These are phyloP conservation scores for Archivesica marissinica DNA, from an alignment of 1,140 invertebrate species.

Conservation along the genomic window DNA sequence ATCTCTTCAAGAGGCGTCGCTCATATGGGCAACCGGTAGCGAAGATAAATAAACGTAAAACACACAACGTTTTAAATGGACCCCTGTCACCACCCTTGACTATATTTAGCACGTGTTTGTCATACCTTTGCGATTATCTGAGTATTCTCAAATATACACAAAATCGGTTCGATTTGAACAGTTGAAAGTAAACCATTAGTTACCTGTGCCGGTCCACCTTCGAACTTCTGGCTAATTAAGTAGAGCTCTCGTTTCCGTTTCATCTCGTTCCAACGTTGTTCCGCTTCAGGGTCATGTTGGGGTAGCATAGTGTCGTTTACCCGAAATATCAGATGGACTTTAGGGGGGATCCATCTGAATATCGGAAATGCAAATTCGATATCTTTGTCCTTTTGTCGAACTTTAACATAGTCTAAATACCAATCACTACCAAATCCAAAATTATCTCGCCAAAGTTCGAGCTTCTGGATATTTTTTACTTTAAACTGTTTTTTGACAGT, in stretches of 20 bases:
- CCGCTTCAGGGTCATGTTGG: slow-evolving; percentile 51
- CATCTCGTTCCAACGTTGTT: slow-evolving; percentile 55
- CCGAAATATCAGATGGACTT: slow-evolving; percentile 48
- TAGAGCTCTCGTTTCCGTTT: slow-evolving; percentile 53
- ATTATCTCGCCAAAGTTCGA: slow-evolving; percentile 65
- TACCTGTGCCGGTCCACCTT: slow-evolving; percentile 58
- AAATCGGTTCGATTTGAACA: too few species aligned
- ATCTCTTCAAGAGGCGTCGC: too few species aligned
- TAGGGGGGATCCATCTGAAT: slow-evolving; percentile 62
- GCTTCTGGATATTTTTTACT: slow-evolving; percentile 60
- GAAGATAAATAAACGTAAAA: too few species aligned
- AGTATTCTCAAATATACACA: too few species aligned
- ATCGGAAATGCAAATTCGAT: slow-evolving; percentile 58
- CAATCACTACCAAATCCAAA: slow-evolving; percentile 61
- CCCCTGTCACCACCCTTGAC: too few species aligned
- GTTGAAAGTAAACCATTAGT: too few species aligned
- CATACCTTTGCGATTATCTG: too few species aligned
- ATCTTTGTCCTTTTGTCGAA: slow-evolving; percentile 33
- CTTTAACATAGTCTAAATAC: slow-evolving; percentile 61
- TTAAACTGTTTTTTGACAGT: slow-evolving; percentile 63
- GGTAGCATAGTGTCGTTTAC: slow-evolving; percentile 63
- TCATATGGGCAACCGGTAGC: too few species aligned
- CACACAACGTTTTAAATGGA: too few species aligned
- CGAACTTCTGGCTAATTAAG: slow-evolving; percentile 32
- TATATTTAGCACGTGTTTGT: too few species aligned